Conservation (phyloP, 2,888 invertebrate genomes). For the Lasioglossum malachurum region DNA sequence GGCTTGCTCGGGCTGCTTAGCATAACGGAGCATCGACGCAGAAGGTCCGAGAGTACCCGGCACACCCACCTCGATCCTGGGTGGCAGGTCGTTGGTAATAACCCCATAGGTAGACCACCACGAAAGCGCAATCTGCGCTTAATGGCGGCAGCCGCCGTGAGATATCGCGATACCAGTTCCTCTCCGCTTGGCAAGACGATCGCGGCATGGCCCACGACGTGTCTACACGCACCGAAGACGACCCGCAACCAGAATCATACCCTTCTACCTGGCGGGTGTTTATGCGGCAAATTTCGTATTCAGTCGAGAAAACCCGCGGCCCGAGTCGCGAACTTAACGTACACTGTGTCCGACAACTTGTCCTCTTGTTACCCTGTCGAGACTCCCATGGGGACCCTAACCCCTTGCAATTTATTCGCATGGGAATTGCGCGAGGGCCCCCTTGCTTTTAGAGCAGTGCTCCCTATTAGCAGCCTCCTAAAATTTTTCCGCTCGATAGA, state of each 20-base stretch:
- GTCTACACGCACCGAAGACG: slow-evolving; percentile 60
- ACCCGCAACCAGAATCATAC: neutral
- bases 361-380: slow-evolving; percentile 17
- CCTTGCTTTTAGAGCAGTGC: neutral
- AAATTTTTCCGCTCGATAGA: too few relatives aligned
- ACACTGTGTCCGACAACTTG: slow-evolving; percentile 21
- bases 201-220: slow-evolving; percentile 37
- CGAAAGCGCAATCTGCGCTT: slow-evolving; percentile 79
- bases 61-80: slow-evolving; percentile 79
- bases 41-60: slow-evolving; percentile 48
- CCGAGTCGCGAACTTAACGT: slow-evolving; percentile 2
- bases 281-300: slow-evolving; percentile 37
- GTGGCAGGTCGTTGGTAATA: slow-evolving; percentile 80
- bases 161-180: slow-evolving; percentile 76
- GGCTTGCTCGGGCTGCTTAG: slow-evolving; percentile 58
- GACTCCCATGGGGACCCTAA: neutral
- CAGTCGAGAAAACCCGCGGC: slow-evolving; percentile 21
- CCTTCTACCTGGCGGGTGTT: slow-evolving; percentile 20
- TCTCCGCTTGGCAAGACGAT: slow-evolving; percentile 44
- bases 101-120: slow-evolving; percentile 80
- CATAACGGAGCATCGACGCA: slow-evolving; percentile 71
- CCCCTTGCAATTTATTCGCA: neutral
- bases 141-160: slow-evolving; percentile 78
- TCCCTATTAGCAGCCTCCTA: too few relatives aligned
- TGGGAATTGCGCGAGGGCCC: neutral